phyloP scores from a whole-genome alignment of 2,888 invertebrate genomes.

The Strigamia maritima region DNA sequence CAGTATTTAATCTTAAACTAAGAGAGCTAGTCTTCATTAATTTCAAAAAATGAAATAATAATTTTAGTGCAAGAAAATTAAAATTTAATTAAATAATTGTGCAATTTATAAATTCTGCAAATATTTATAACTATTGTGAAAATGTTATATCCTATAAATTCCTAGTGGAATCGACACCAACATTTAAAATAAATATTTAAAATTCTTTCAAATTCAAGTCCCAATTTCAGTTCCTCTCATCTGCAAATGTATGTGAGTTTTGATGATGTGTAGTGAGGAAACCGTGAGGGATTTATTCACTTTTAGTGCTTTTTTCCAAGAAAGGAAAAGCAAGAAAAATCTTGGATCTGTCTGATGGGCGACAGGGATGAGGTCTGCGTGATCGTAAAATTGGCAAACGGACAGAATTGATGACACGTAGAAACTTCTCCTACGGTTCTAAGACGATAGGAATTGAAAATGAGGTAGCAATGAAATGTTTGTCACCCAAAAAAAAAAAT shows the following conservation, averaged over 20 bases:
- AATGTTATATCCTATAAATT: too few relatives aligned
- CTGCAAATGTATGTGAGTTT: constrained; percentile 19
- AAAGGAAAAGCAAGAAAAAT: constrained; percentile 25
- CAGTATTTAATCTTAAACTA: not conserved
- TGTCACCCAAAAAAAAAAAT: not conserved
- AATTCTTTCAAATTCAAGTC: constrained; percentile 17
- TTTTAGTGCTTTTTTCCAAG: constrained; percentile 12
- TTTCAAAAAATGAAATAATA: not conserved
- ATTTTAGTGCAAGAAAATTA: too few relatives aligned
- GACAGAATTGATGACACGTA: constrained; percentile 31
- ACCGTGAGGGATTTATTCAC: constrained; percentile 28
- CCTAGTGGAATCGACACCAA: not conserved
- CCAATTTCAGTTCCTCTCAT: constrained; percentile 8
- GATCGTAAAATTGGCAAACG: constrained; percentile 32
- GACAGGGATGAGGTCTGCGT: constrained; percentile 31
- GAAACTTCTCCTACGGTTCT: constrained; percentile 3
- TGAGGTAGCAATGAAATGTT: not conserved
- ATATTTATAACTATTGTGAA: too few relatives aligned
- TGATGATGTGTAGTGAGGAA: constrained; percentile 32
- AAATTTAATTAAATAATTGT: too few relatives aligned
- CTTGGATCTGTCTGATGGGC: constrained; percentile 24
- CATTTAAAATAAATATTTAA: constrained; percentile 5
- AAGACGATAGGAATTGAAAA: constrained; percentile 20
- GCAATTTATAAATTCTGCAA: too few relatives aligned
- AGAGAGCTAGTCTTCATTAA: not conserved